Evolutionary conservation across 2,888 invertebrate genomes (phyloP), one percentile per base, ranked within the genome.

Genomic region (Lasioglossum lativentre): DNA sequence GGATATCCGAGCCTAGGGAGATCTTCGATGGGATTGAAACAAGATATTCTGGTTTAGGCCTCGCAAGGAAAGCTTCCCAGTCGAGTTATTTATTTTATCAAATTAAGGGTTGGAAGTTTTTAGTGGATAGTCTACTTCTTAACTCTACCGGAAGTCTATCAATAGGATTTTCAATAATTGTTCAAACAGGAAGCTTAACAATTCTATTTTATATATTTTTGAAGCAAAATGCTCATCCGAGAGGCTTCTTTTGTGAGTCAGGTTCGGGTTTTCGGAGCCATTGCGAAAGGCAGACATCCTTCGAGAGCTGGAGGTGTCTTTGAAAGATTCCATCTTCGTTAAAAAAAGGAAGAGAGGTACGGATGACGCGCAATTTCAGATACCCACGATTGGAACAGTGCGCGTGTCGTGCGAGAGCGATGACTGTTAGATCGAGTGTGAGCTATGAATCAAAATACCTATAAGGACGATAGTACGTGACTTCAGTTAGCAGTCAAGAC

Each of bases 381-480:
- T 8, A 5, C 6, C 52, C 8, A 8, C 52, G 23, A 52, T 23
- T 23, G 52, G 6, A 14, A 63, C 30, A 63, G 27, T 30, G 16
- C 23, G 52, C 52, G 23, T 23, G 23, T n/a, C 23, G 52, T 52
- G 19, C 2, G 52, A 23, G 10, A 52, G 10, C 52, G 52, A 52
- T 52, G 23, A 8, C 0, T 52, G 8, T 23, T 52, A 52, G 59
- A 63, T 63, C 59, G 30, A 63, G 30, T 2, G 27, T 1, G 59
- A 6, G 16, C 16, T 30, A 6, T 5, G 59, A 63, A 63, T 30
- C 27, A 63, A 30, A 63, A 16, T 5, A 30, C 6, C 27, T 30
- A 30, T 30, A 1, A 30, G 16, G 27, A 27, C 83, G 63, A 63
- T 71, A 10, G 47, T 59, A 71, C 70, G 71, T 52, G 38, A n/a